phyloP scores from a whole-genome alignment of 2,888 invertebrate species.

The Agonopterix heracliana region DNA sequence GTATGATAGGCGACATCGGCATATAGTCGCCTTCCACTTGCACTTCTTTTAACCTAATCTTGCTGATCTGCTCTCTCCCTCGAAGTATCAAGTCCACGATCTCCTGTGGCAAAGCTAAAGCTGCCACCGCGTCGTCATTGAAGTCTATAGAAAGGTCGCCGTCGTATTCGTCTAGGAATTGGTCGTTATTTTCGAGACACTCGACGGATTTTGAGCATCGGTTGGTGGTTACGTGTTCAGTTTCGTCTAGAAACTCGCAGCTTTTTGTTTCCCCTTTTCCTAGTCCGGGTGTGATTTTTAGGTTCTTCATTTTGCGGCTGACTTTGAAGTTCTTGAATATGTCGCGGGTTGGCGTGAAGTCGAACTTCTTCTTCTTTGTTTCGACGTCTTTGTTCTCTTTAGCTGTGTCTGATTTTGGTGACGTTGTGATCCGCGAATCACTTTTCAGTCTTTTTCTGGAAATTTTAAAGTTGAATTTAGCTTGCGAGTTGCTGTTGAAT shows the following conservation, averaged over 20 bases:
- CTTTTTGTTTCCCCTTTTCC: constrained; percentile 60
- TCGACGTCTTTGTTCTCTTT: constrained; percentile 58
- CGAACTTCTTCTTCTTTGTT: constrained; percentile 68
- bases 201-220: constrained; percentile 65
- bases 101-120: constrained; percentile 52
- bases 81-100: constrained; percentile 55
- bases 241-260: constrained; percentile 63
- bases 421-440: constrained; percentile 55
- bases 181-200: constrained; percentile 43
- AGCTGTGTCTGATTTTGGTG: constrained; percentile 53
- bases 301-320: constrained; percentile 56
- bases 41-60: constrained; percentile 33
- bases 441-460: constrained; percentile 66
- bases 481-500: no score
- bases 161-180: constrained; percentile 37
- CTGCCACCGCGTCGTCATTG: constrained; percentile 41
- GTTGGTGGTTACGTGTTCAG: constrained; percentile 38
- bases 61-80: constrained; percentile 38
- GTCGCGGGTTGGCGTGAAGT: constrained; percentile 64
- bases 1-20: constrained; percentile 62
- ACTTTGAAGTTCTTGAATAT: constrained; percentile 68
- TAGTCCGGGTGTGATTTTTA: constrained; percentile 43
- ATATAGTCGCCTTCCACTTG: constrained; percentile 52
- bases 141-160: constrained; percentile 50
- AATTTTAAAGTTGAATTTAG: neutral